phyloP scores from a whole-genome alignment of 2,888 invertebrate genomes.

The Thymelicus sylvestris region DNA sequence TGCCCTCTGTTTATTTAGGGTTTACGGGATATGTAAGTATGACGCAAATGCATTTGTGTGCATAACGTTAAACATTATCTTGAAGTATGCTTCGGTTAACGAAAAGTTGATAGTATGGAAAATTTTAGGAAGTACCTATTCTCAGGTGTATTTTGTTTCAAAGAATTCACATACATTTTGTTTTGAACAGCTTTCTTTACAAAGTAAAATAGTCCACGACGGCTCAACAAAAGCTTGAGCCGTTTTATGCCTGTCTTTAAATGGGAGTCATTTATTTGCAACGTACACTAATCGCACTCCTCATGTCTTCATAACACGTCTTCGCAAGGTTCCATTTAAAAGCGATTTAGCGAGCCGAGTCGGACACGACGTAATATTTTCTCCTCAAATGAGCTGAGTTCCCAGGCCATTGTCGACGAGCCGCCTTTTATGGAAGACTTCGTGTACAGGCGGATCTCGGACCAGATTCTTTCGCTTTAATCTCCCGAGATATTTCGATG shows the following conservation, averaged over 20 bases:
- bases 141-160: too few relatives aligned
- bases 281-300: conserved; percentile 43
- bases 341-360: conserved; percentile 69
- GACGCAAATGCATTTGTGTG: conserved; percentile 27
- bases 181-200: background rate
- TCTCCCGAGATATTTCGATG: conserved; percentile 47
- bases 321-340: conserved; percentile 67
- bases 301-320: conserved; percentile 59
- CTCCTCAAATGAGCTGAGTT: conserved; percentile 82
- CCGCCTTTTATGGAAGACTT: conserved; percentile 73
- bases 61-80: background rate
- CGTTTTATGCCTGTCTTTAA: conserved; percentile 28
- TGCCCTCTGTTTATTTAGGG: conserved; percentile 53
- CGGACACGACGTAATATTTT: conserved; percentile 75
- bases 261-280: conserved; percentile 33
- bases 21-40: conserved; percentile 42
- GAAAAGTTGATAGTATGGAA: too few relatives aligned
- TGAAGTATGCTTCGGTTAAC: background rate
- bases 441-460: conserved; percentile 74
- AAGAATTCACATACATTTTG: too few relatives aligned
- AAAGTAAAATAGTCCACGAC: background rate
- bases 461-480: conserved; percentile 62
- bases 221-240: conserved; percentile 1
- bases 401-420: conserved; percentile 80
- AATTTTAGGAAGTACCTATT: too few relatives aligned